Base-by-base conservation (phyloP, 2,113 vertebrate genomes). In the Brachirus orientalis region DNA sequence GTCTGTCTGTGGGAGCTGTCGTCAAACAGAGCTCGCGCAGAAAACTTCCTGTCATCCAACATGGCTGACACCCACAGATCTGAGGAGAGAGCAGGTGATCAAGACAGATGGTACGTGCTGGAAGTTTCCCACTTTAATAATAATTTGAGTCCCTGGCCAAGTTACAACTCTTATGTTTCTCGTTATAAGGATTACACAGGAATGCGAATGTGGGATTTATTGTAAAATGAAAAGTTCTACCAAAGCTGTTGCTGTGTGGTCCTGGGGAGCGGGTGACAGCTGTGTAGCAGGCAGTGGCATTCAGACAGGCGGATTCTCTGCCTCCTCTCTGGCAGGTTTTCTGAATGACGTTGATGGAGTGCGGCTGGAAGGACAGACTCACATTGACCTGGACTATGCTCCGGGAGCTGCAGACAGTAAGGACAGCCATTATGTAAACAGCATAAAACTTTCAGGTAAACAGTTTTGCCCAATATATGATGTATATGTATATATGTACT, bases 331-430 rank as follows among this genome's bases (percentile, higher is more conserved):
- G 92, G 72, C 97, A 99, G 79, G 94, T 94, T 85, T 89, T 94
- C 74, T 92, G 95, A 12, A 97, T 94, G 65, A 98, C 93, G 0
- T 94, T 98, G 89, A 99, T 93, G 57, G 94, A 90, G 0, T 94
- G 63, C 0, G 97, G 97, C 66, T 89, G 93, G 86, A 96, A 94
- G 1, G 84, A 83, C 83, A 98, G 56, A 0, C 91, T 90, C 0
- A 92, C 83, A 0, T 91, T 90, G 72, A 99, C 89, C 76, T 86
- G 93, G 6, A 98, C 87, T 0, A 99, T 95, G 74, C 92, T 92
- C 9, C 90, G 92, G 54, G 97, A 96, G 77, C 97, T 98, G 83
- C 1, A 20, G 19, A 69, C 6, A 36, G 17, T 36, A 63, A 3
- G 8, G 46, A 48, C 41, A 17, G 28, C 2, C 14, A 33, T 22